Evolutionary conservation across 2,113 vertebrate species (phyloP).

Genomic region (Plotosus lineatus): DNA sequence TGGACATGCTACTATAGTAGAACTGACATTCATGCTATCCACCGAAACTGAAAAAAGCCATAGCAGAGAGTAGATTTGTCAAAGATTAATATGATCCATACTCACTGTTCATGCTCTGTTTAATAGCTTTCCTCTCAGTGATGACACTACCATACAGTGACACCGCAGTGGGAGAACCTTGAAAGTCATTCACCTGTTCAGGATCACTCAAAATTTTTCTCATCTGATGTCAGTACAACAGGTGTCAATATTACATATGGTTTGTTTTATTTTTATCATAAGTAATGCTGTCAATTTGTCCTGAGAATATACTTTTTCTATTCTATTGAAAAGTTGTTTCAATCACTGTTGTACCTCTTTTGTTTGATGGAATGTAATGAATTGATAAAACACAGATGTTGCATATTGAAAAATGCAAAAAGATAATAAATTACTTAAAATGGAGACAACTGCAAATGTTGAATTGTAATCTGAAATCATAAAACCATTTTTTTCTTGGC

Average conservation of each 20-base stretch:
- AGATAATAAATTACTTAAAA: slow-evolving; percentile 70
- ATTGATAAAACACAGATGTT: slow-evolving; percentile 74
- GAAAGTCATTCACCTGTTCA: slow-evolving; percentile 65
- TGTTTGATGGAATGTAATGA: slow-evolving; percentile 67
- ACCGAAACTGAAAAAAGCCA: slow-evolving; percentile 27
- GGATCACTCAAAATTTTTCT: slow-evolving; percentile 41
- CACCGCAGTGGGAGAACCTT: slow-evolving; percentile 60
- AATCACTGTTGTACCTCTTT: slow-evolving; percentile 48
- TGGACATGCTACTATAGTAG: slow-evolving; percentile 37
- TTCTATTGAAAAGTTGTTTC: slow-evolving; percentile 48
- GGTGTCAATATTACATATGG: slow-evolving; percentile 60
- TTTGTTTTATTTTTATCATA: slow-evolving; percentile 42
- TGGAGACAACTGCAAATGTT: slow-evolving; percentile 49
- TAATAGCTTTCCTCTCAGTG: slow-evolving; percentile 38
- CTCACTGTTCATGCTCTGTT: slow-evolving; percentile 28
- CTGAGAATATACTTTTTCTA: slow-evolving; percentile 58
- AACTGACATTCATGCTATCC: slow-evolving; percentile 20
- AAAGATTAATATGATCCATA: slow-evolving; percentile 12
- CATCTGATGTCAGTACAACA: slow-evolving; percentile 61
- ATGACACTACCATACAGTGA: slow-evolving; percentile 27
- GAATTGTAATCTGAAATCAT: slow-evolving; percentile 47
- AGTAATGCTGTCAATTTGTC: slow-evolving; percentile 59
- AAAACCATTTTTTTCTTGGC: slow-evolving; percentile 40
- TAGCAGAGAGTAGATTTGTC: slow-evolving; percentile 35
- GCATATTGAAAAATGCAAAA: slow-evolving; percentile 63